Evolutionary conservation across 2,797 vertebrate genomes (phyloP), one percentile per base, ranked within the genome.

Genomic region (Pelobates cultripes): DNA sequence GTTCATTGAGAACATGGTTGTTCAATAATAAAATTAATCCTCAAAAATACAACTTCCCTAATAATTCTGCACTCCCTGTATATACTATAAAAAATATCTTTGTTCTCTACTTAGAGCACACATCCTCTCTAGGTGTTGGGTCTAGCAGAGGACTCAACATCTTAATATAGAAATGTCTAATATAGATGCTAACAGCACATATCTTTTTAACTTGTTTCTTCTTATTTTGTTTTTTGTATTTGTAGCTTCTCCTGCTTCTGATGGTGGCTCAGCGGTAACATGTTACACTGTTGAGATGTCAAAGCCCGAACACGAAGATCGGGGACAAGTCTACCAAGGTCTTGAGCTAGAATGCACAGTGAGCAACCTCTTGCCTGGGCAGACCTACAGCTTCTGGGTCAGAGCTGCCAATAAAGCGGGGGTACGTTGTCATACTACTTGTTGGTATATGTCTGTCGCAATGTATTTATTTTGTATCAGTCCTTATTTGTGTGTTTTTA

Each of bases 301-400:
- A 61, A 79, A 75, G 41, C 77, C 80, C 0, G 87, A 88, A 2
- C 85, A 87, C 45, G 88, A 89, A 0, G 85, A 90, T 1, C 89
- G 45, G 9, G 89, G 80, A 41, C 84, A 86, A 40, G 82, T 89
- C 7, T 94, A 90, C 12, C 86, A 89, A 73, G 91, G 91, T 57
- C 83, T 90, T 7, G 89, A 90, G 7, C 57, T 81, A 0, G 90
- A 88, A 63, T 90, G 72, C 60, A 86, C 73, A 3, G 90, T 93
- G 73, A 88, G 70, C 80, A 91, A 69, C 61, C 88, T 94, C 7
- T 88, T 92, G 28, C 91, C 93, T 4, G 91, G 93, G 60, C 89
- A 88, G 77, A 86, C 80, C 0, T 91, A 94, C 28, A 85, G 86
- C 88, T 94, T 94, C 88, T 94, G 91, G 89, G 87, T 92, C n/a